Evolutionary conservation across 1,140 invertebrate species (phyloP).

Genomic region (Centruroides vittatus): DNA sequence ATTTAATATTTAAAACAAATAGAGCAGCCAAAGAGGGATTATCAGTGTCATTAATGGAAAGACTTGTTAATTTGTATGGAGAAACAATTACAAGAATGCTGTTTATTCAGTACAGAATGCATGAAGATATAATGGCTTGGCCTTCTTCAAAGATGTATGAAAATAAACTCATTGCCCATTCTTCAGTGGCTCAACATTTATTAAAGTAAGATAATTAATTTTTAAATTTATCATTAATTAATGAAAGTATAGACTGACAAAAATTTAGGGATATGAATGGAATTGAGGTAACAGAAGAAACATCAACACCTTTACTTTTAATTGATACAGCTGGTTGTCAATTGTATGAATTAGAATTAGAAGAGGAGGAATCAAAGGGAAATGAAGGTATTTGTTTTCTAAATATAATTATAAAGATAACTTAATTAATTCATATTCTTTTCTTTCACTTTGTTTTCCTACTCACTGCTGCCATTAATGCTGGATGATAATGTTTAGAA

Average conservation of each 20-base stretch:
- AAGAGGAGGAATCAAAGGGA: constrained; percentile 37
- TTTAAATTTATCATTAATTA: background rate
- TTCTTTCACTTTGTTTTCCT: too few relatives aligned
- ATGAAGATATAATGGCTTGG: constrained; percentile 43
- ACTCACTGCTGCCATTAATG: too few relatives aligned
- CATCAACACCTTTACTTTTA: constrained; percentile 33
- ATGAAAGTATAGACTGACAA: background rate
- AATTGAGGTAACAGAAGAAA: constrained; percentile 31
- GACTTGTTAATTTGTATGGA: constrained; percentile 34
- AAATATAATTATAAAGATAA: background rate
- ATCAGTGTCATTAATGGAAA: constrained; percentile 42
- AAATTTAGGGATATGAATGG: constrained; percentile 29
- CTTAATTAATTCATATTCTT: too few relatives aligned
- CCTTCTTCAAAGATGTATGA: constrained; percentile 37
- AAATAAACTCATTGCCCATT: constrained; percentile 32
- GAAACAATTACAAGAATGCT: constrained; percentile 34
- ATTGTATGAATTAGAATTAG: constrained; percentile 33
- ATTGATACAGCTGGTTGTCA: constrained; percentile 43
- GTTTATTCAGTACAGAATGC: constrained; percentile 45
- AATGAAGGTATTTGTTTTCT: constrained; percentile 31
- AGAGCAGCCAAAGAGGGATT: constrained; percentile 32
- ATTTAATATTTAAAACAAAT: constrained; percentile 18
- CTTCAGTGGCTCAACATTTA: constrained; percentile 37
- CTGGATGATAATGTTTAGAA: too few relatives aligned
- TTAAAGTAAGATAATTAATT: constrained; percentile 27